Evolutionary conservation across 1,140 invertebrate genomes (phyloP), one percentile per base, ranked within the genome.

Genomic region (Pachyrhynchus sulphureomaculatus): DNA sequence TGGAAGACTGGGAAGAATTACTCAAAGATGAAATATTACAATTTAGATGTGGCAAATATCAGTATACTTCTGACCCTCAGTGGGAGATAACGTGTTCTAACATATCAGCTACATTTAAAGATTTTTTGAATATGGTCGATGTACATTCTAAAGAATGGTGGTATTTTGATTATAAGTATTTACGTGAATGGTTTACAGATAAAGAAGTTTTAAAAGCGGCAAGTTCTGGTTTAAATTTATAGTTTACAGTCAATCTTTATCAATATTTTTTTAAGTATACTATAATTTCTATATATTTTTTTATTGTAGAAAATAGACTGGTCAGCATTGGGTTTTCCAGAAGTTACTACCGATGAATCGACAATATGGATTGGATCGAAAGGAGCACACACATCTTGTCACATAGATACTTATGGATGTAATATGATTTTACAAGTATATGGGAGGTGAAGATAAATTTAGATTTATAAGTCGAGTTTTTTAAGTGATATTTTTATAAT

Each of bases 321-420:
- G 92, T 76, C 79, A 49, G 69, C 77, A 21, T 88, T 95, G 78
- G 93, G 92, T 2, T 90, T 91, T 74, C 71, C 80, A 32, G 84
- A 88, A 33, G 81, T 84, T 59, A 80, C 83, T 61, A 85, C 83
- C 6, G 65, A 78, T 39, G 83, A 94, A 49, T 91, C 88, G 42
- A 94, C 92, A 29, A 79, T 96, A 10, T 98, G 95, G 95, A 84
- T 98, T 55, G 94, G 95, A 20, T 92, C 85, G 62, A 79, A 82
- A 72, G 91, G 91, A 10, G 87, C 94, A 20, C 91, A 96, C 74
- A 98, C 96, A 1, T 92, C 93, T 23, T 95, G 93, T 64, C 95
- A 98, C 79, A 86, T 88, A 75, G 95, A 98, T 76, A 91, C 93
- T 2, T 98, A 98, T 81, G 95, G 94, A 0, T 92, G 85, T 67